These are phyloP conservation scores for Pipra filicauda DNA, from an alignment of 2,113 vertebrate species.

Conservation along the genomic window DNA sequence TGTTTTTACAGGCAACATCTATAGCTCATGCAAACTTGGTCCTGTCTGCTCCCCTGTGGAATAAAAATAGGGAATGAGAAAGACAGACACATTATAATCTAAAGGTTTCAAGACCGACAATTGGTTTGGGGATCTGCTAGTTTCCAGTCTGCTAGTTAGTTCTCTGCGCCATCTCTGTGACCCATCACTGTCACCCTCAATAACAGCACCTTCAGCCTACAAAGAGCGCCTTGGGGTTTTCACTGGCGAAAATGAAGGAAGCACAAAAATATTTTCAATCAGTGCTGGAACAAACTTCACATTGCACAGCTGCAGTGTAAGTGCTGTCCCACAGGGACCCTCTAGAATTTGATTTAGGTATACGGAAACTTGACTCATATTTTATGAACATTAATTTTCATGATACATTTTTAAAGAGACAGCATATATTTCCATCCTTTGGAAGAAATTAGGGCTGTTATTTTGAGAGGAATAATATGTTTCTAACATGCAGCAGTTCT, in stretches of 20 bases:
- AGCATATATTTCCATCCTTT: conserved; percentile 22
- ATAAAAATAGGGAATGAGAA: conserved; percentile 5
- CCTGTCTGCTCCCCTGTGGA: neutral
- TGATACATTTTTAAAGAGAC: conserved; percentile 57
- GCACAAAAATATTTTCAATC: conserved; percentile 56
- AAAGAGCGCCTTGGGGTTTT: conserved; percentile 45
- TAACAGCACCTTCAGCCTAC: conserved; percentile 7
- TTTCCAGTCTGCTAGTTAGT: neutral
- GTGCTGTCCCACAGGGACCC: neutral
- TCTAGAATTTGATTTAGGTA: conserved; percentile 52
- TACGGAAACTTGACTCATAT: conserved; percentile 35
- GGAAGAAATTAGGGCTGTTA: conserved; percentile 5
- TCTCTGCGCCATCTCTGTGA: conserved; percentile 31
- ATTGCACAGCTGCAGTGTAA: conserved; percentile 45
- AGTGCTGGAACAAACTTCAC: conserved; percentile 47
- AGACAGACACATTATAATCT: conserved; percentile 9
- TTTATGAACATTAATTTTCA: conserved; percentile 53
- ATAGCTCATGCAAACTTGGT: neutral
- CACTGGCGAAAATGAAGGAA: conserved; percentile 31
- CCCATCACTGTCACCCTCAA: conserved; percentile 40
- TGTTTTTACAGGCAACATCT: conserved; percentile 33
- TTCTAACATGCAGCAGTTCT: neutral
- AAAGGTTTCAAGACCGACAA: neutral
- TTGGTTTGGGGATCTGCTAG: neutral
- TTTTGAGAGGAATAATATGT: conserved; percentile 6